These are phyloP conservation scores for Forbesichthys agassizii DNA, from an alignment of 2,113 vertebrate genomes.

Conservation along the genomic window DNA sequence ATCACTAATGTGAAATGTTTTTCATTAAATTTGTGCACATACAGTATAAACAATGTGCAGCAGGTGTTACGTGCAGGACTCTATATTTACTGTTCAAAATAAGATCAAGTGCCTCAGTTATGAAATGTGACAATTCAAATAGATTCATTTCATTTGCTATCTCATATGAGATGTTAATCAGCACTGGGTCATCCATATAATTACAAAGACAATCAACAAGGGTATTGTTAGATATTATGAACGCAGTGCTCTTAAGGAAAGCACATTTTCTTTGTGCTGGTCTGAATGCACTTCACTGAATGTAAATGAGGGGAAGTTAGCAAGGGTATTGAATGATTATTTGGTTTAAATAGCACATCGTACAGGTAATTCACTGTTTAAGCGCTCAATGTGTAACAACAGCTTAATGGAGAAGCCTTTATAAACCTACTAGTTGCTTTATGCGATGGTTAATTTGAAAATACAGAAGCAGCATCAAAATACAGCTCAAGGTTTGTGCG, in stretches of 20 bases:
- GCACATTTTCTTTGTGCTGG: constrained; percentile 44
- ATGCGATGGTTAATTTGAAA: constrained; percentile 30
- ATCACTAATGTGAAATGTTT: no score
- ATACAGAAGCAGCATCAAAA: constrained; percentile 6
- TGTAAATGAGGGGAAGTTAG: constrained; percentile 52
- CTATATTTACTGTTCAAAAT: no score
- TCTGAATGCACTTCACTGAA: constrained; percentile 34
- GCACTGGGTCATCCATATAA: constrained; percentile 29
- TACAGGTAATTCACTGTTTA: constrained; percentile 27
- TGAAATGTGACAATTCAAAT: no score
- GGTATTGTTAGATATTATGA: not conserved
- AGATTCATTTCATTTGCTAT: not conserved
- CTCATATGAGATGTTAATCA: constrained; percentile 18
- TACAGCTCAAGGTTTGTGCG: no score
- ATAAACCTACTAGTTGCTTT: constrained; percentile 44
- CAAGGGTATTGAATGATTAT: constrained; percentile 44
- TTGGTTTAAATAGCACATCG: constrained; percentile 48
- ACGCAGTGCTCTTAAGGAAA: constrained; percentile 19
- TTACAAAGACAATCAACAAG: constrained; percentile 30
- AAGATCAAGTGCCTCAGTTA: no score
- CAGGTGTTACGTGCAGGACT: no score
- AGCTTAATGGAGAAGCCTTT: constrained; percentile 9
- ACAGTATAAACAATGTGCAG: no score
- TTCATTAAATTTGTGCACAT: no score
- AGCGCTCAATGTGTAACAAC: constrained; percentile 33